phyloP scores from a whole-genome alignment of 2,113 vertebrate species.

The Peromyscus polionotus region DNA sequence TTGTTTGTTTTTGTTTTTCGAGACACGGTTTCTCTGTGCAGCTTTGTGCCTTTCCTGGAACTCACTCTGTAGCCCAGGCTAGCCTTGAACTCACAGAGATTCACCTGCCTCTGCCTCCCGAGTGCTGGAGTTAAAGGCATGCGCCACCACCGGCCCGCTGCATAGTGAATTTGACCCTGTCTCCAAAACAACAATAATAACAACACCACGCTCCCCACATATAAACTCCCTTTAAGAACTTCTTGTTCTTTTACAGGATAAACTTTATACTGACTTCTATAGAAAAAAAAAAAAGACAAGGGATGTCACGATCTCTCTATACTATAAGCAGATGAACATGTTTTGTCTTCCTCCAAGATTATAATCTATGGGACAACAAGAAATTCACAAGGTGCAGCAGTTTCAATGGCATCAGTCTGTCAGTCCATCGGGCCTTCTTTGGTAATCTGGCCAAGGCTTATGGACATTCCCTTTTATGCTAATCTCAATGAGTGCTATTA shows the following conservation, averaged over 20 bases:
- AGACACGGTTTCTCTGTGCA: too few species aligned
- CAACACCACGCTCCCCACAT: neutral
- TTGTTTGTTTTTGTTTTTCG: too few species aligned
- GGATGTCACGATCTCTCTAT: neutral
- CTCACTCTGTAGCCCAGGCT: too few species aligned
- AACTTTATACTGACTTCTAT: neutral
- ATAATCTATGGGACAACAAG: neutral
- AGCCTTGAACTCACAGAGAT: too few species aligned
- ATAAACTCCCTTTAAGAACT: neutral
- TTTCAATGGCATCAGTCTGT: neutral
- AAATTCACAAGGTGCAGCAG: neutral
- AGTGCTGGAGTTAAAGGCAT: too few species aligned
- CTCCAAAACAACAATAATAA: neutral
- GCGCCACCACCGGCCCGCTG: neutral
- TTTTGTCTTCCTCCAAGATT: neutral
- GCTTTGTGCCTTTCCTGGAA: too few species aligned
- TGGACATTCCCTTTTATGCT: neutral
- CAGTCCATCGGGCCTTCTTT: neutral
- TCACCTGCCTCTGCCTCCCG: too few species aligned
- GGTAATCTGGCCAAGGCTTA: neutral
- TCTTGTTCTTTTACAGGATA: neutral
- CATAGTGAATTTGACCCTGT: neutral
- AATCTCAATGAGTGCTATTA: neutral
- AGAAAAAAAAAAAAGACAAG: neutral
- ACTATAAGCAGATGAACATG: neutral